Percentiles rank a stretch among this genome's conserved stretches.
phyloP scores from a whole-genome alignment of 2,113 vertebrate species.

The Dicrurus megarhynchus region DNA sequence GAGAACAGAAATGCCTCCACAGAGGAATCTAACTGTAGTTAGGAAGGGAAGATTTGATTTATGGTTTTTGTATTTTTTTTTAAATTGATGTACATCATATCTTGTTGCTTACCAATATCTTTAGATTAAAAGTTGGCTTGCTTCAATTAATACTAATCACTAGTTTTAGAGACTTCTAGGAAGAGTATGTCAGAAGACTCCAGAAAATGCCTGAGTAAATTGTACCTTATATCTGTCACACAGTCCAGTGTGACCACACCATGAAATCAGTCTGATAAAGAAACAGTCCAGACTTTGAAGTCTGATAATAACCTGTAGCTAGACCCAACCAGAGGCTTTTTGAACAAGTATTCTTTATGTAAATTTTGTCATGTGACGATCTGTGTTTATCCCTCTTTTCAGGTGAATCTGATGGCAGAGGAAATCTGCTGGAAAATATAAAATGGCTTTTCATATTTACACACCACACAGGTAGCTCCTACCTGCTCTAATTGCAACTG shows the following conservation, averaged over 20 bases:
- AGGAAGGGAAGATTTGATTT: neutral
- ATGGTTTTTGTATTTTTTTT: accelerated
- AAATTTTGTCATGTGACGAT: neutral
- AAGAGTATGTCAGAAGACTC: neutral
- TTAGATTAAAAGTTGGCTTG: neutral
- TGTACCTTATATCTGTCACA: neutral
- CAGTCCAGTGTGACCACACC: neutral
- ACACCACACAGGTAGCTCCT: neutral
- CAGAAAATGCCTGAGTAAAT: neutral
- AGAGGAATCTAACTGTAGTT: neutral
- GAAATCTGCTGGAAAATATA: neutral
- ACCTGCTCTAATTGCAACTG: neutral
- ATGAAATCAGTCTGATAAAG: neutral
- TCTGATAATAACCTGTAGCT: neutral
- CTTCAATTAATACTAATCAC: neutral
- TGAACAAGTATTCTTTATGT: neutral
- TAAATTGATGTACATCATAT: accelerated
- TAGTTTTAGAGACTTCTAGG: neutral
- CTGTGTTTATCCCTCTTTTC: neutral
- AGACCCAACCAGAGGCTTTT: neutral
- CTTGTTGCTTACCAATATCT: neutral
- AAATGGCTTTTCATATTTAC: neutral
- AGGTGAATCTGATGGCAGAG: neutral
- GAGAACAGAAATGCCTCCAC: neutral
- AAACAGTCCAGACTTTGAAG: neutral